Evolutionary conservation across 1,140 invertebrate species (phyloP).

Genomic region (Patella vulgata): DNA sequence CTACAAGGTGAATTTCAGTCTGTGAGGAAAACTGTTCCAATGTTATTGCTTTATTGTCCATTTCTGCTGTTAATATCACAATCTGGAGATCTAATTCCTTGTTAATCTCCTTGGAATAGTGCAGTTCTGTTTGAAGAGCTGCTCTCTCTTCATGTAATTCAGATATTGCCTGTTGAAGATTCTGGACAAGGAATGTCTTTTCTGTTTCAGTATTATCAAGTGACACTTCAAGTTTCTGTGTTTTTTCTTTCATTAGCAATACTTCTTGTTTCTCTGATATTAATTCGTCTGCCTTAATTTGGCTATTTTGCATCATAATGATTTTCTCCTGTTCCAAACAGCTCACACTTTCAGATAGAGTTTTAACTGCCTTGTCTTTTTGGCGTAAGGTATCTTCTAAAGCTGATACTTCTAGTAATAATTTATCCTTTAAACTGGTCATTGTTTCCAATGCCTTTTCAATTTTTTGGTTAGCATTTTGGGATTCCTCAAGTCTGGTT

Average conservation of each 20-base stretch:
- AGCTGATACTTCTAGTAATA: not conserved
- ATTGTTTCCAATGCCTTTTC: not conserved
- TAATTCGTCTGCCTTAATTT: not conserved
- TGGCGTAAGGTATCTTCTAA: not conserved
- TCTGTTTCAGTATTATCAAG: too few species aligned
- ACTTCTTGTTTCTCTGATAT: not conserved
- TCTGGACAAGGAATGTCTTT: too few species aligned
- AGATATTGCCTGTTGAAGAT: too few species aligned
- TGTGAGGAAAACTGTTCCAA: not conserved
- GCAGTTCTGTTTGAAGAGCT: not conserved
- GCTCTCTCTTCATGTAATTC: not conserved
- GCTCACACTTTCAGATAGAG: too few species aligned
- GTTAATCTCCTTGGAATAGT: not conserved
- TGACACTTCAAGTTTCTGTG: too few species aligned
- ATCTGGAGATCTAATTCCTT: constrained; percentile 1
- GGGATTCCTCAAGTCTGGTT: too few species aligned
- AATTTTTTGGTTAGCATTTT: not conserved
- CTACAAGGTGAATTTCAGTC: not conserved
- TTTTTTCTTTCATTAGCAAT: not conserved
- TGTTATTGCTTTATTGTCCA: not conserved
- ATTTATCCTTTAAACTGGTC: not conserved
- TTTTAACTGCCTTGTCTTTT: constrained; percentile 3
- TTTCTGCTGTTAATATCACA: constrained; percentile 5
- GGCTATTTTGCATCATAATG: not conserved
- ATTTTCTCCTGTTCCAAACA: constrained; percentile 12